phyloP scores from a whole-genome alignment of 2,888 invertebrate species.

The Cryptus viduatorius region DNA sequence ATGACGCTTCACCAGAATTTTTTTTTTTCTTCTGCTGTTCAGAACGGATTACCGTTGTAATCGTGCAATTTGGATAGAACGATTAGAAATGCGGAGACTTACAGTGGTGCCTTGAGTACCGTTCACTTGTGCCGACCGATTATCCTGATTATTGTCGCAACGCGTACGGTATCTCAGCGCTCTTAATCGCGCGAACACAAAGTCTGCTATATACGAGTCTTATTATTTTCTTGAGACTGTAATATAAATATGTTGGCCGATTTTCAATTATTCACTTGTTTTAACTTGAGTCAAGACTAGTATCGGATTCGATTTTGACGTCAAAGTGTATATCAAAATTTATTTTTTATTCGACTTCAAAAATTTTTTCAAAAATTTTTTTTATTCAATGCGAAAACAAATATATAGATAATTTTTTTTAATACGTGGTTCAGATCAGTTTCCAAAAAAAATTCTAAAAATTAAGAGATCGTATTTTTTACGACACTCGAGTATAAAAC shows the following conservation, averaged over 20 bases:
- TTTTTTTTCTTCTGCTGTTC: background rate
- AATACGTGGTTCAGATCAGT: background rate
- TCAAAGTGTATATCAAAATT: no score
- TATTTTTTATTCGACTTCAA: no score
- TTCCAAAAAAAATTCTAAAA: background rate
- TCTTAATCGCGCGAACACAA: background rate
- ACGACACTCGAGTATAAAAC: background rate
- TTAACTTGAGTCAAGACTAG: no score
- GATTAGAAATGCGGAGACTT: constrained; percentile 1
- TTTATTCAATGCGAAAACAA: background rate
- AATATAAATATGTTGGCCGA: no score
- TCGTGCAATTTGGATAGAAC: background rate
- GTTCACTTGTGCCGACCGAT: constrained; percentile 4
- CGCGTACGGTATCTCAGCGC: constrained; percentile 1
- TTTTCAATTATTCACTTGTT: no score
- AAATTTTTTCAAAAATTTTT: background rate
- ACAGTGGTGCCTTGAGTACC: background rate
- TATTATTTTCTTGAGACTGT: background rate
- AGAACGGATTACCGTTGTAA: background rate
- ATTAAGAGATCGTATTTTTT: background rate
- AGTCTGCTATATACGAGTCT: background rate
- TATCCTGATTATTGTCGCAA: constrained; percentile 35
- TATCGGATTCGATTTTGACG: no score
- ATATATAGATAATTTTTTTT: background rate
- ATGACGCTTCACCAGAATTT: constrained; percentile 30